Evolutionary conservation across 1,140 invertebrate genomes (phyloP).

Genomic region (Cotesia chilonis): DNA sequence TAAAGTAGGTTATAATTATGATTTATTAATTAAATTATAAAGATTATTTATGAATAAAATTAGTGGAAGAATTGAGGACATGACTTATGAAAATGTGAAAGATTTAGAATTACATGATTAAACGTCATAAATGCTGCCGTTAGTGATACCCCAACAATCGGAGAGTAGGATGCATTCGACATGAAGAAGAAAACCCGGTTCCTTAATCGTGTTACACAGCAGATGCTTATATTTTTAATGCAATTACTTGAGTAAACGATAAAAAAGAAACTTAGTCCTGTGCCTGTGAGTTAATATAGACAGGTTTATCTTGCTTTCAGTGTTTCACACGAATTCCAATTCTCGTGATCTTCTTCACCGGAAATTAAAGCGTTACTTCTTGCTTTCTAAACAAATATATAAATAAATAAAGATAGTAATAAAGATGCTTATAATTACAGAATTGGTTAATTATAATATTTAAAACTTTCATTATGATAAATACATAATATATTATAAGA

Average conservation of each 20-base stretch:
- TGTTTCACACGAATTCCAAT: too few species aligned
- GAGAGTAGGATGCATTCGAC: neutral
- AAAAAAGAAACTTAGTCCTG: neutral
- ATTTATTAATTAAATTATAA: too few species aligned
- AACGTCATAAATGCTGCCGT: slow-evolving; percentile 10
- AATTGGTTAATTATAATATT: too few species aligned
- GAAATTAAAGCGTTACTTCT: neutral
- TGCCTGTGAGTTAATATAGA: slow-evolving; percentile 11
- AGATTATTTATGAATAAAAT: too few species aligned
- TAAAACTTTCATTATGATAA: too few species aligned
- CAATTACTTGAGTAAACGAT: slow-evolving; percentile 5
- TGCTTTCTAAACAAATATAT: too few species aligned
- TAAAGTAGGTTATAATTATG: too few species aligned
- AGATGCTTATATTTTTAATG: slow-evolving; percentile 16
- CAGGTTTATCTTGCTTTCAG: too few species aligned
- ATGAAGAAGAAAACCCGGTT: slow-evolving; percentile 13
- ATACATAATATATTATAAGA: too few species aligned
- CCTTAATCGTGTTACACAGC: slow-evolving; percentile 2
- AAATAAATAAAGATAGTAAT: too few species aligned
- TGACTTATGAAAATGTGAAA: neutral
- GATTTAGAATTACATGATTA: slow-evolving; percentile 12
- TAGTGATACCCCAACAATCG: slow-evolving; percentile 23
- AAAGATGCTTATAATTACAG: too few species aligned
- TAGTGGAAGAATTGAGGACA: slow-evolving; percentile 13
- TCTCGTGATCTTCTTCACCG: neutral